Base-by-base conservation (phyloP, 1,140 invertebrate genomes). In the Sesamia nonagrioides region DNA sequence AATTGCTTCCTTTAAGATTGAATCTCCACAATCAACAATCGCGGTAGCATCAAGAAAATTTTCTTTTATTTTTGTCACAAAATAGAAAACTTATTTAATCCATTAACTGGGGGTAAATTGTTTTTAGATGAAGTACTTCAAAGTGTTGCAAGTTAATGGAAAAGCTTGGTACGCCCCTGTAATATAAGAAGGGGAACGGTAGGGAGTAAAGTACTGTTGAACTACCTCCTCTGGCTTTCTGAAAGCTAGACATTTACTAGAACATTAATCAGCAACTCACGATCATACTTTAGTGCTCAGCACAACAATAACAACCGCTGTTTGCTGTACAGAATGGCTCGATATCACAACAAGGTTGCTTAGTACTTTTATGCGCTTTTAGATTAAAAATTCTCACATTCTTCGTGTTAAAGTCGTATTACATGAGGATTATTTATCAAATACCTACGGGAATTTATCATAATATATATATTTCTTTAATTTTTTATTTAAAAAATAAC, bases 111-210 rank as follows among this genome's bases (percentile, higher is more conserved):
- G 27, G 61, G 56, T 66, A 82, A 82, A 82, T 69, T 82, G 77
- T 78, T 82, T 78, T 77, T 66, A 58, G 72, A 77, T 77, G 52
- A 80, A 80, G 78, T 80, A 79, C 52, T 58, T 74, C 17, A 13
- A 71, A 77, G 56, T 35, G 69, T 78, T 78, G 78, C 79, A 80
- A 81, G 82, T 83, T 84, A 84, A 86, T 86, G 84, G 84, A 84
- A 84, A 78, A 81, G 61, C 77, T 71, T 84, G 54, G 84, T 84
- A 78, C 78, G 61, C 54, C 45, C 15, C 52, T 54, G 56, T 75
- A 66, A 60, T 74, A 40, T 72, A 37, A 56, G 68, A 54, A 58
- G 56, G 66, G 37, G 72, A 66, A 17, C 73, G 18, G 52, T 35
- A 42, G 76, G 69, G 58, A 74, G 54, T 15, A 21, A 52, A 71